Evolutionary conservation across 37 sponge, comb jelly and placozoan species (phyloP), one percentile per base, ranked within the genome.

Genomic region (Cliona cf. orientalis): DNA sequence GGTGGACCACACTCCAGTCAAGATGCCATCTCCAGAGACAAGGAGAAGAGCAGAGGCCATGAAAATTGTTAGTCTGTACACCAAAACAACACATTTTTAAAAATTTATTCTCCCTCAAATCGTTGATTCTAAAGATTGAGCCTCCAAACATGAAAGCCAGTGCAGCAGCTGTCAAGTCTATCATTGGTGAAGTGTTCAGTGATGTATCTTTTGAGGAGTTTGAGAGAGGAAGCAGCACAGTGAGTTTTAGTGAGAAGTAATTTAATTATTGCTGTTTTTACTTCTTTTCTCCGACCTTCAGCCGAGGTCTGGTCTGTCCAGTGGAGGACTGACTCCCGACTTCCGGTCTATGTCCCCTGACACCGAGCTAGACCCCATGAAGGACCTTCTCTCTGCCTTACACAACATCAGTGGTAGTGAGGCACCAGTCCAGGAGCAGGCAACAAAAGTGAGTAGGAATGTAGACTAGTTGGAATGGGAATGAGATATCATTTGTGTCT

Each of bases 161-260:
- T 33, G 38, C 53, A 23, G 58, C 34, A 23, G 75, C 80, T 23
- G 66, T 87, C 58, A n/a, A 80, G 60, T 80, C 87, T 26, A 74
- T 87, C 39, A 79, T 87, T 56, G 80, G 80, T 26, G 87, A 87
- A 25, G 81, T 87, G 5, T 87, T 87, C 66, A 61, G 56, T 72
- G 87, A 87, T 9, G 49, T 87, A 3, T 72, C 86, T 2, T 71
- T 78, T 63, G 79, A 86, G 21, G 76, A 75, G 58, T 84, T 84
- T 75, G 84, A 84, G 42, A 43, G 73, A 26, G 45, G 46, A 45
- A 69, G 14, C 5, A 69, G 6, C 25, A 69, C 35, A 29, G 21
- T 3, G 25, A 6, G 35, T 45, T 61, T 12, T 25, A 22, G 5
- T 61, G 63, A 25, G 17, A 22, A 61, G 5, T n/a, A 5, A 6